A percentile compares a stretch with the other conserved stretches of the same genome.
phyloP scores from a whole-genome alignment of 2,113 vertebrate genomes.

The Mustelus asterias region DNA sequence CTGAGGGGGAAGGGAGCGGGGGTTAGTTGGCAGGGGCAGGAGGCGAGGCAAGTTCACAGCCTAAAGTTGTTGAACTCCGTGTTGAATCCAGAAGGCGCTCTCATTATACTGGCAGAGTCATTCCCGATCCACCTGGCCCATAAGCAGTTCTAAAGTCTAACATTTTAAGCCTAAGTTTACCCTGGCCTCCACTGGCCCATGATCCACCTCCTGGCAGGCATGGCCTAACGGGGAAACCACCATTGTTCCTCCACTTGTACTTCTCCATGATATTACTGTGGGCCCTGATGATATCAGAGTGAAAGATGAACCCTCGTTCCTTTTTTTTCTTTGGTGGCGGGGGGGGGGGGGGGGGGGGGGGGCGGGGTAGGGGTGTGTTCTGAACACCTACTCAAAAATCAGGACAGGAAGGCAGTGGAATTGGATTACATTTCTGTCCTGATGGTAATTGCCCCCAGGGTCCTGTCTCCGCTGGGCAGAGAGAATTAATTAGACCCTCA shows the following conservation, averaged over 20 bases:
- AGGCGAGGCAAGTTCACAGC: no score
- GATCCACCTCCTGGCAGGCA: not conserved
- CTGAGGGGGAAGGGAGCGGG: no score
- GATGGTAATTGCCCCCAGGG: not conserved
- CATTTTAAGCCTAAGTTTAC: not conserved
- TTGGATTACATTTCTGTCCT: not conserved
- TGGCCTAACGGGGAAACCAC: not conserved
- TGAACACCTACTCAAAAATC: not conserved
- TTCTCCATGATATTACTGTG: not conserved
- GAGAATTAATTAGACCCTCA: not conserved
- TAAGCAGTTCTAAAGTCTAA: not conserved
- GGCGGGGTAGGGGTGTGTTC: not conserved
- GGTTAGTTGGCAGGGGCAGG: no score
- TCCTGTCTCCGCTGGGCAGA: not conserved
- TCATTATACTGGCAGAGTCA: no score
- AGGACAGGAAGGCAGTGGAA: not conserved
- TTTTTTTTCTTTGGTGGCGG: not conserved
- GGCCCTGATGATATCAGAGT: not conserved
- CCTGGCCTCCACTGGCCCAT: not conserved
- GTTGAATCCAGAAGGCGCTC: no score
- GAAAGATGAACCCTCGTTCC: not conserved
- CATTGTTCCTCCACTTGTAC: not conserved
- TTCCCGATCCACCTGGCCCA: not conserved
- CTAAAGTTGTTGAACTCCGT: no score
- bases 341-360: no score